Conservation (phyloP, 2,797 vertebrate species). For the Aplochiton taeniatus region DNA sequence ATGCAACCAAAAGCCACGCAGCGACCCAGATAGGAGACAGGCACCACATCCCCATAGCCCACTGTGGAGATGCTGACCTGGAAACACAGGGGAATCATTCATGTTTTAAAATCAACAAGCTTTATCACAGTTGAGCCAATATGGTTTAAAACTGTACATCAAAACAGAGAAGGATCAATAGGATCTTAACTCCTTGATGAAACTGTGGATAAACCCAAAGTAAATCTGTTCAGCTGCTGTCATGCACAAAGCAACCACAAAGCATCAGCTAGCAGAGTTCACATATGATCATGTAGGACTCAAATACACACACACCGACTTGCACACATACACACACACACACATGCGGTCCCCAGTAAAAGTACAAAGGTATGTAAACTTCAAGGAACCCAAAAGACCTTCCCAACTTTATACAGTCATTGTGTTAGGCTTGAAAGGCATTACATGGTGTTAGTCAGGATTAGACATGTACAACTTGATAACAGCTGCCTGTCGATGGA, state of each 20-base stretch:
- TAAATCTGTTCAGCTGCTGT: not conserved
- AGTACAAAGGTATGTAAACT: not conserved
- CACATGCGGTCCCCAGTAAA: not conserved
- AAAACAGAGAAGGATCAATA: slow-evolving; percentile 6
- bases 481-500: slow-evolving; percentile 58
- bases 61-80: slow-evolving; percentile 94
- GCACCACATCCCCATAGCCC: slow-evolving; percentile 88
- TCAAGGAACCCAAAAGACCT: slow-evolving; percentile 29
- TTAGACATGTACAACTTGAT: slow-evolving; percentile 56
- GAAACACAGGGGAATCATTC: slow-evolving; percentile 9
- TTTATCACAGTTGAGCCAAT: no score
- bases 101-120: no score
- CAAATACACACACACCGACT: not conserved
- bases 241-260: not conserved
- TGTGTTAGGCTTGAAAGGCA: slow-evolving; percentile 41
- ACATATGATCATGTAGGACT: not conserved
- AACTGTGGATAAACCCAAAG: no score
- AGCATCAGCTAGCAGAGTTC: no score
- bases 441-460: slow-evolving; percentile 58
- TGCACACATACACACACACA: not conserved
- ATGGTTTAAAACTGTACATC: not conserved
- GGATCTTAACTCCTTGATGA: not conserved
- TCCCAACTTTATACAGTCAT: slow-evolving; percentile 44
- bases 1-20: slow-evolving; percentile 88
- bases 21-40: slow-evolving; percentile 82